A percentile compares a stretch with the other conserved stretches of the same genome.
Evolutionary conservation across 2,113 vertebrate genomes (phyloP).

Genomic region (Chloropsis cyanopogon): DNA sequence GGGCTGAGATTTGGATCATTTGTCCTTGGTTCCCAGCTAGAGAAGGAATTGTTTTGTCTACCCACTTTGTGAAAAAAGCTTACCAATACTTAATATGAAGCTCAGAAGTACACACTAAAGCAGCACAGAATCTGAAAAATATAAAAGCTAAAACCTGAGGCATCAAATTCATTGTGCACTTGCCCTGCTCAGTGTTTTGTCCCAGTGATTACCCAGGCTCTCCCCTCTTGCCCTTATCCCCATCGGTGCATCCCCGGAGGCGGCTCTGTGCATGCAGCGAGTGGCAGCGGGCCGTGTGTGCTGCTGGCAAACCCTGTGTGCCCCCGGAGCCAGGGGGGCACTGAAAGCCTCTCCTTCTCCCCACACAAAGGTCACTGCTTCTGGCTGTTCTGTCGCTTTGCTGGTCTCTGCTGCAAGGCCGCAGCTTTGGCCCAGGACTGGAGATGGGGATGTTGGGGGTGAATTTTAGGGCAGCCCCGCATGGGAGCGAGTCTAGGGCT

Average conservation of each 20-base stretch:
- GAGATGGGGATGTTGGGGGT: neutral
- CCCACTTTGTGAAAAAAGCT: neutral
- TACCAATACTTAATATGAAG: neutral
- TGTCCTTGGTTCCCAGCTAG: neutral
- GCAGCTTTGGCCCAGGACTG: neutral
- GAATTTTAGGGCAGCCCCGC: neutral
- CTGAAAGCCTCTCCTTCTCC: neutral
- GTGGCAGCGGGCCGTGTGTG: neutral
- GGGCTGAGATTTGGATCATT: neutral
- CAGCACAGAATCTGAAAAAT: neutral
- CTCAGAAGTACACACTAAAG: neutral
- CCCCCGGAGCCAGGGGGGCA: neutral
- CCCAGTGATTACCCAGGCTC: accelerated
- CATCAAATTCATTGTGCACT: neutral
- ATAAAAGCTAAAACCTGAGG: neutral
- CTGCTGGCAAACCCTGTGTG: neutral
- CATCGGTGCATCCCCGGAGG: neutral
- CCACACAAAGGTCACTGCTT: neutral
- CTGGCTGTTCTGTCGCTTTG: neutral
- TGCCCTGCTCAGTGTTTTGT: neutral
- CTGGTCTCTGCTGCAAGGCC: neutral
- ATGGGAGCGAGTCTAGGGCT: neutral
- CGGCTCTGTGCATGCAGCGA: neutral
- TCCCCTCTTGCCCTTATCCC: neutral
- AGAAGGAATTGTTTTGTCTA: too few species aligned